Conservation (phyloP, 2,888 invertebrate species). For the Lottia scabra region DNA sequence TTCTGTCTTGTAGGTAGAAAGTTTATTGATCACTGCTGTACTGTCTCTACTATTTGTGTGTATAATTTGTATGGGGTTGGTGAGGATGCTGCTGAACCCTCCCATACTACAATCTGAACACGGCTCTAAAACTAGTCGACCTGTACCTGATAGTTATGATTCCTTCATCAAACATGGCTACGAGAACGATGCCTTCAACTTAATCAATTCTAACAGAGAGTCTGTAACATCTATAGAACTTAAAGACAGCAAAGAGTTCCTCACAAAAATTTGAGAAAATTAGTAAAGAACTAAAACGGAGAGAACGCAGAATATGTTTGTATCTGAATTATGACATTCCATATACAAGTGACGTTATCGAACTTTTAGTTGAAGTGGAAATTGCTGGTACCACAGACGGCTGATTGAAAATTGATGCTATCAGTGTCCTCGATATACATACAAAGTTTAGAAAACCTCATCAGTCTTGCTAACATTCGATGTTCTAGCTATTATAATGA, state of each 20-base stretch:
- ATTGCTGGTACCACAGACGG: no score
- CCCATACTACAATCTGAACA: neutral
- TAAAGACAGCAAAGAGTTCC: neutral
- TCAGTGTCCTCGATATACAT: no score
- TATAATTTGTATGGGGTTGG: neutral
- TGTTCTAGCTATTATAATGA: no score
- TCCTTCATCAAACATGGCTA: neutral
- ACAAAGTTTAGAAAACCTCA: no score
- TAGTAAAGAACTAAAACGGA: no score
- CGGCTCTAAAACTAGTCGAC: neutral
- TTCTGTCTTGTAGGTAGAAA: neutral
- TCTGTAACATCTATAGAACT: conserved; percentile 2
- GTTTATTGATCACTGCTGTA: neutral
- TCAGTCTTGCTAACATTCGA: no score
- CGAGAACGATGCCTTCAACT: neutral
- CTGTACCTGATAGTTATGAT: neutral
- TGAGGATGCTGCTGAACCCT: neutral
- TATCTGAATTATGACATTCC: no score
- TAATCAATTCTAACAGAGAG: neutral
- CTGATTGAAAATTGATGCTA: no score
- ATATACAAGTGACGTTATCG: no score
- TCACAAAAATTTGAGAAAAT: no score
- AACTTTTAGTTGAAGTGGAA: no score
- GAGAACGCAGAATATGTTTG: no score
- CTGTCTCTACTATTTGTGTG: neutral